Conservation (phyloP, 2,113 vertebrate genomes). For the Camelus dromedarius region DNA sequence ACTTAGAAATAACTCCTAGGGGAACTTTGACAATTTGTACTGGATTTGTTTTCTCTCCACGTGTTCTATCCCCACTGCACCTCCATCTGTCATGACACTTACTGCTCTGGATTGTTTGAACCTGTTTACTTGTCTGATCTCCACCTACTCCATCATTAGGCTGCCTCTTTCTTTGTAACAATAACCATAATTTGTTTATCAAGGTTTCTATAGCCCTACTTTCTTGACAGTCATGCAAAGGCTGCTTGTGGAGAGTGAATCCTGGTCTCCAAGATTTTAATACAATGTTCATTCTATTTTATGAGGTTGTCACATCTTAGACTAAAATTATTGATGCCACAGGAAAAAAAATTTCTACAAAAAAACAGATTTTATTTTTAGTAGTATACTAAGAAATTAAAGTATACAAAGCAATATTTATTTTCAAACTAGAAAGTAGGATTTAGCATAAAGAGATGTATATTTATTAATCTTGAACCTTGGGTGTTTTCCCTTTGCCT, state of each 20-base stretch:
- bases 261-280: neutral
- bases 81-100: neutral
- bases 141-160: neutral
- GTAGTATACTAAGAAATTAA: neutral
- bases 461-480: neutral
- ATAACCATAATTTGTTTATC: neutral
- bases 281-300: neutral
- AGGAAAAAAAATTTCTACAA: neutral
- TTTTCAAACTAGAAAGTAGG: neutral
- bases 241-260: neutral
- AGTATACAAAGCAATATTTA: neutral
- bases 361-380: slow-evolving; percentile 33
- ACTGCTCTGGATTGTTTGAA: neutral
- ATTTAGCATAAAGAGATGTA: neutral
- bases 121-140: neutral
- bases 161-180: neutral
- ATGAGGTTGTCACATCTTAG: neutral
- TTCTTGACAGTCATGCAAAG: neutral
- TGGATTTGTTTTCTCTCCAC: neutral
- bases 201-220: neutral
- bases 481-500: neutral
- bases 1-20: neutral
- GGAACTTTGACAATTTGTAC: neutral
- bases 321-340: neutral
- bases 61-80: neutral